A percentile compares a stretch with the other conserved stretches of the same genome.
phyloP scores from a whole-genome alignment of 2,797 vertebrate species.

The Dermochelys coriacea region DNA sequence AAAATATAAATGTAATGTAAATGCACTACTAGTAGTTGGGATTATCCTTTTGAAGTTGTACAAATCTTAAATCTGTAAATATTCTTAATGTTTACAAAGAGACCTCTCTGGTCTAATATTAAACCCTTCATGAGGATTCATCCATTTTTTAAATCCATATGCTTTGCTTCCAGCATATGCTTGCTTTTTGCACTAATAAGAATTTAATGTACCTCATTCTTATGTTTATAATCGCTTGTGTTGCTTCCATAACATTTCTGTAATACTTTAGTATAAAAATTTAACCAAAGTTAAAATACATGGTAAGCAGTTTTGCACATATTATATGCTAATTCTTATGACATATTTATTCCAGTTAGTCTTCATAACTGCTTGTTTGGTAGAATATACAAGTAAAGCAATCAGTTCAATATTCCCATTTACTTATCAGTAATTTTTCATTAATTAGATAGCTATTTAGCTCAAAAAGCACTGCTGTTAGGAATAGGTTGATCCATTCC shows the following conservation, averaged over 20 bases:
- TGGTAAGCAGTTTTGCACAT: constrained; percentile 85
- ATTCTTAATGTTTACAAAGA: constrained; percentile 80
- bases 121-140: constrained; percentile 72
- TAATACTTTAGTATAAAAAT: constrained; percentile 75
- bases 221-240: constrained; percentile 80
- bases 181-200: constrained; percentile 86
- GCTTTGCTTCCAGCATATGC: constrained; percentile 83
- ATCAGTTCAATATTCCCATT: constrained; percentile 64
- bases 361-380: constrained; percentile 70
- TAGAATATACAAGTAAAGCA: background rate
- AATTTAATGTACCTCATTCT: constrained; percentile 82
- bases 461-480: constrained; percentile 74
- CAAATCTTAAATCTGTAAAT: constrained; percentile 77
- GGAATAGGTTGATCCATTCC: constrained; percentile 75
- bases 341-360: constrained; percentile 71
- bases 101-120: constrained; percentile 73
- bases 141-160: constrained; percentile 67
- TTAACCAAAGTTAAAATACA: constrained; percentile 82
- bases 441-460: constrained; percentile 73
- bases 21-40: constrained; percentile 81
- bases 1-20: constrained; percentile 76
- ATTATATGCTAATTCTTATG: constrained; percentile 64
- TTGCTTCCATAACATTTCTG: constrained; percentile 77
- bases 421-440: constrained; percentile 69
- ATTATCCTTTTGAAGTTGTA: constrained; percentile 74